Evolutionary conservation across 2,797 vertebrate species (phyloP).

Genomic region (Amblyopsis hoosieri): DNA sequence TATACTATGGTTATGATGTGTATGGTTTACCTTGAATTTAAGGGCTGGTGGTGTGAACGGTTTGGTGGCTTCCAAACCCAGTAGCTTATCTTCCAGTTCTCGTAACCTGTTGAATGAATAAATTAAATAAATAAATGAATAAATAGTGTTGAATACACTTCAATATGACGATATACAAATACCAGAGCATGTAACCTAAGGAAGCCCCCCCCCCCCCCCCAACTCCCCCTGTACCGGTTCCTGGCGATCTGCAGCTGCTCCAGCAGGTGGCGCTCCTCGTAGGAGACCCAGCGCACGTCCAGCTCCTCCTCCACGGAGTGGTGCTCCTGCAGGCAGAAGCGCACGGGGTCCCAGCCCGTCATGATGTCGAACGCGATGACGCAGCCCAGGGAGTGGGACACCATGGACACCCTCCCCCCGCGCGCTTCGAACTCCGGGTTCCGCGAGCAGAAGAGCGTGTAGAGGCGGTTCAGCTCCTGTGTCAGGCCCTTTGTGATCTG

Average conservation of each 20-base stretch:
- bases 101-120: conserved; percentile 75
- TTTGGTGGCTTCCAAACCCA: conserved; percentile 83
- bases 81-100: conserved; percentile 90
- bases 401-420: conserved; percentile 94
- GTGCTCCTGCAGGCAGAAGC: conserved; percentile 90
- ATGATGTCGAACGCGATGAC: conserved; percentile 99
- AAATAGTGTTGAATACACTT: background rate
- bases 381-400: conserved; percentile 96
- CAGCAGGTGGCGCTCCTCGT: conserved; percentile 86
- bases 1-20: no score
- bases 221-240: conserved; percentile 76
- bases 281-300: conserved; percentile 84
- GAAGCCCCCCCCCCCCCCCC: no score
- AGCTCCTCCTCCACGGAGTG: conserved; percentile 86
- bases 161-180: background rate
- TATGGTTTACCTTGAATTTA: conserved; percentile 89
- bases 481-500: conserved; percentile 97
- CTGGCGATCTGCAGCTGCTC: conserved; percentile 88
- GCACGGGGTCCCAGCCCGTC: conserved; percentile 96
- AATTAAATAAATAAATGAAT: conserved; percentile 2
- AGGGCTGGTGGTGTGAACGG: conserved; percentile 86
- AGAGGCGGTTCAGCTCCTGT: conserved; percentile 93
- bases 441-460: conserved; percentile 93
- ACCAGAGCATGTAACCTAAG: background rate
- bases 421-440: conserved; percentile 92